Evolutionary conservation across 2,888 invertebrate species (phyloP).

Genomic region (Eilema sororculum): DNA sequence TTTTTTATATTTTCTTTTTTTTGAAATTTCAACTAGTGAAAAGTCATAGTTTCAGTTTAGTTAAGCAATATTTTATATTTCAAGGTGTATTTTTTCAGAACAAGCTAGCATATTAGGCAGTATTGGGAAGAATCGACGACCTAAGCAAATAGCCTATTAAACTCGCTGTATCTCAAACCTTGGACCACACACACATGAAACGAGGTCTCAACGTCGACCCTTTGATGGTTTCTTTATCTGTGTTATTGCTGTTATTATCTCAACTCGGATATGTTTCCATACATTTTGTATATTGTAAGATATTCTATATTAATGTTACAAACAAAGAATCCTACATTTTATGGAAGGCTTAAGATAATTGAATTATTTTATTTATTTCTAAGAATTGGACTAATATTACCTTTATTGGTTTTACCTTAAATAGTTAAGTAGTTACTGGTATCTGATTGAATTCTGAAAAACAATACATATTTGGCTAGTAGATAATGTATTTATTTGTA

Average conservation of each 20-base stretch:
- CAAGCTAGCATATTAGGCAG: too few relatives aligned
- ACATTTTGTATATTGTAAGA: slow-evolving; percentile 39
- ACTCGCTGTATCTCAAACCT: slow-evolving; percentile 15
- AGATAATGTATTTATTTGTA: too few relatives aligned
- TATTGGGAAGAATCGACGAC: too few relatives aligned
- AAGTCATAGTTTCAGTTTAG: too few relatives aligned
- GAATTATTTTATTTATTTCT: background rate
- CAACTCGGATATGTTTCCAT: slow-evolving; percentile 37
- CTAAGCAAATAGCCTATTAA: too few relatives aligned
- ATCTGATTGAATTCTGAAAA: too few relatives aligned
- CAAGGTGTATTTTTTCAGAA: too few relatives aligned
- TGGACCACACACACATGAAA: slow-evolving; percentile 25
- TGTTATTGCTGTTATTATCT: slow-evolving; percentile 56
- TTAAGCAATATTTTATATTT: too few relatives aligned
- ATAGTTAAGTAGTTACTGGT: background rate
- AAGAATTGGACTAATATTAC: background rate
- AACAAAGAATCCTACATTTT: slow-evolving; percentile 4
- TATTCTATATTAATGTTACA: slow-evolving; percentile 17
- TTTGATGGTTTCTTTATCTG: slow-evolving; percentile 55
- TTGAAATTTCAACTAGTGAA: too few relatives aligned
- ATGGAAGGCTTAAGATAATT: background rate
- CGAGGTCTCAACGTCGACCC: slow-evolving; percentile 46
- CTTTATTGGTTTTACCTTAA: background rate
- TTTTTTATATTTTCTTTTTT: too few relatives aligned
- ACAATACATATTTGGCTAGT: too few relatives aligned